A percentile compares a stretch with the other conserved stretches of the same genome.
phyloP scores from a whole-genome alignment of 2,113 vertebrate genomes.

The Gadus macrocephalus region DNA sequence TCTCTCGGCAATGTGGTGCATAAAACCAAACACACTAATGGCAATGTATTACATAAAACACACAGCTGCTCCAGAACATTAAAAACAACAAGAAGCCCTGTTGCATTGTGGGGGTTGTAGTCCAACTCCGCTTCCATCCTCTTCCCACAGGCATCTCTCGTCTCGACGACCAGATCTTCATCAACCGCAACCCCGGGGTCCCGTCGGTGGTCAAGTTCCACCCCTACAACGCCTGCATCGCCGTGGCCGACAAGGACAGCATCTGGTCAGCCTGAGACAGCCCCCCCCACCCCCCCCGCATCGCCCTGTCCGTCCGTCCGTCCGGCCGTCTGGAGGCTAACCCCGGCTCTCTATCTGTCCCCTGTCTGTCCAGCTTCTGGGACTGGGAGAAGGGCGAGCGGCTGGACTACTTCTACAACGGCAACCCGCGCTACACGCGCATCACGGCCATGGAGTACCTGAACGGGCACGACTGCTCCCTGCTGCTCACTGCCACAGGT shows the following conservation, averaged over 20 bases:
- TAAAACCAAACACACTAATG: too few species aligned
- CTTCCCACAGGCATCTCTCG: constrained; percentile 79
- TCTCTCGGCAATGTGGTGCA: too few species aligned
- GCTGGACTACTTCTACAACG: constrained; percentile 97
- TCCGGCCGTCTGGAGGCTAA: background rate
- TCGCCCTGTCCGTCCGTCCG: constrained; percentile 80
- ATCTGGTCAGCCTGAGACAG: constrained; percentile 79
- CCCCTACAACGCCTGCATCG: constrained; percentile 93
- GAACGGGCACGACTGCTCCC: constrained; percentile 77
- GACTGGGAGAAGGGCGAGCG: constrained; percentile 98
- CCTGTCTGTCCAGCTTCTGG: constrained; percentile 80
- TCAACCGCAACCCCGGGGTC: constrained; percentile 94
- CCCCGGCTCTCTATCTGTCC: background rate
- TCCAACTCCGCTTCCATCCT: background rate
- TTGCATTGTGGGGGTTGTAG: background rate
- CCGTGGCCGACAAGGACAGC: constrained; percentile 95
- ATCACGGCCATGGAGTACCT: constrained; percentile 98
- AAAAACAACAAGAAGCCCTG: too few species aligned
- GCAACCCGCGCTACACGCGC: constrained; percentile 92
- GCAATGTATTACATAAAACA: too few species aligned
- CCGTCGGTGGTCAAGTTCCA: constrained; percentile 97
- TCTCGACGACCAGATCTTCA: constrained; percentile 97
- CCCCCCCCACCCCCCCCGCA: constrained; percentile 93
- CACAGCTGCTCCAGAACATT: too few species aligned
- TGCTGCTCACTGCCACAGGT: constrained; percentile 67